Base-by-base conservation (phyloP, 2,113 vertebrate species). In the Pollachius pollachius region DNA sequence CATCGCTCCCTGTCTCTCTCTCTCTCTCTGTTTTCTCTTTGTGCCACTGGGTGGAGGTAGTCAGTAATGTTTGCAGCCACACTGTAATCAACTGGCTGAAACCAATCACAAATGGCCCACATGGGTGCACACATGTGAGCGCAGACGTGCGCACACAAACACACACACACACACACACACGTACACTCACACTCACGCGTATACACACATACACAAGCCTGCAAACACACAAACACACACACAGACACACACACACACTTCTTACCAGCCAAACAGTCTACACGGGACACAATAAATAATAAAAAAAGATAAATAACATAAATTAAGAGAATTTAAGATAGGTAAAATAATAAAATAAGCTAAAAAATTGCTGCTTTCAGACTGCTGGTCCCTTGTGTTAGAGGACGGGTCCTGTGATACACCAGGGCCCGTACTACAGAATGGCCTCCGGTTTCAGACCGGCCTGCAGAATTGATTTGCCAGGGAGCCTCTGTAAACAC, bases 11-110 rank as follows among this genome's bases (percentile, higher is more conserved):
- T 17, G 16, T 58, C 18, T 58, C 57, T 48, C 41, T 48, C 41
- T 48, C 41, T 59, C 19, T 59, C 19, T 18, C 19, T 59, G 16
- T 58, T 83, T 83, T 86, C 80, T 83, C 78, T 85, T 86, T 80
- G 78, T 86, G 81, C 90, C 89, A 91, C 92, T 90, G 90, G 89
- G 91, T 91, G 89, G 90, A 90, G 90, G 90, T 90, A 92, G 89
- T 83, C 84, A 81, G 86, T 89, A 87, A 85, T 87, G 80, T 85
- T 87, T 89, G 79, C 78, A 83, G 69, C 84, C 75, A 70, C 79
- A 63, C 69, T 69, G 75, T 79, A 74, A 80, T 58, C 78, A 70
- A 15, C 72, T 77, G 57, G 74, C 74, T 75, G 78, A 78, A 79
- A 80, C 69, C 79, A 81, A 84, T 74, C 78, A 80, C 63, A 74